Percentiles rank a stretch among this genome's conserved stretches.
These are phyloP conservation scores for Acanthaster planci DNA, from an alignment of 35 echinoderm and acorn worm genomes.

Conservation along the genomic window DNA sequence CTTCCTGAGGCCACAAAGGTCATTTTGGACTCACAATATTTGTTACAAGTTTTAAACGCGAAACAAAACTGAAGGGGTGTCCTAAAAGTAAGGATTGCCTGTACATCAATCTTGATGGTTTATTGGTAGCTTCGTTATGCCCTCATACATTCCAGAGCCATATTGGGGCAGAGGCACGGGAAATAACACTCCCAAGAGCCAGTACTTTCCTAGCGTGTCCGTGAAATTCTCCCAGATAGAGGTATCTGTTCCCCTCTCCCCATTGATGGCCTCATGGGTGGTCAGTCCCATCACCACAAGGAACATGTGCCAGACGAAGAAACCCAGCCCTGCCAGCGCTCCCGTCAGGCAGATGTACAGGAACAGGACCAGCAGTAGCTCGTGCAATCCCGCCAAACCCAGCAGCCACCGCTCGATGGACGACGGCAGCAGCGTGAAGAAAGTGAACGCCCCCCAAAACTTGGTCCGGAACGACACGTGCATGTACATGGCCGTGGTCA, in stretches of 20 bases:
- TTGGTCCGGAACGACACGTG: conserved; percentile 23
- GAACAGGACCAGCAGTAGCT: conserved; percentile 26
- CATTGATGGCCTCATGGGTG: conserved; percentile 46
- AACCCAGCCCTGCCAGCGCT: conserved; percentile 33
- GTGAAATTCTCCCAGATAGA: conserved; percentile 36
- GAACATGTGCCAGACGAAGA: conserved; percentile 45
- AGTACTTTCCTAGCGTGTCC: conserved; percentile 63
- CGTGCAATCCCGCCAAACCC: not conserved
- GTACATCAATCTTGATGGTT: not conserved
- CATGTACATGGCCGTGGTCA: conserved; percentile 47
- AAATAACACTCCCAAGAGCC: conserved; percentile 54
- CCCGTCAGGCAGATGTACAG: conserved; percentile 48
- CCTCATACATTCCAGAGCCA: conserved; percentile 50
- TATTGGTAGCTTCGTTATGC: not conserved
- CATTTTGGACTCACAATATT: too few relatives aligned
- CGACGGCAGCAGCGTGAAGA: conserved; percentile 42
- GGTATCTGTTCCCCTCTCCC: conserved; percentile 15
- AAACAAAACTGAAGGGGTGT: too few relatives aligned
- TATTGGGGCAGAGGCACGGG: conserved; percentile 54
- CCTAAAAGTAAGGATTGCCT: not conserved
- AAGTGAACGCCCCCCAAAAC: conserved; percentile 59
- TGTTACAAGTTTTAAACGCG: too few relatives aligned
- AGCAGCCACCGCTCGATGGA: conserved; percentile 24
- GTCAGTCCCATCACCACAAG: conserved; percentile 39
- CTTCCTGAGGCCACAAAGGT: too few relatives aligned